Percentiles rank a stretch among this genome's conserved stretches.
Conservation (phyloP, 2,888 invertebrate species). For the Drosophila leonis region DNA sequence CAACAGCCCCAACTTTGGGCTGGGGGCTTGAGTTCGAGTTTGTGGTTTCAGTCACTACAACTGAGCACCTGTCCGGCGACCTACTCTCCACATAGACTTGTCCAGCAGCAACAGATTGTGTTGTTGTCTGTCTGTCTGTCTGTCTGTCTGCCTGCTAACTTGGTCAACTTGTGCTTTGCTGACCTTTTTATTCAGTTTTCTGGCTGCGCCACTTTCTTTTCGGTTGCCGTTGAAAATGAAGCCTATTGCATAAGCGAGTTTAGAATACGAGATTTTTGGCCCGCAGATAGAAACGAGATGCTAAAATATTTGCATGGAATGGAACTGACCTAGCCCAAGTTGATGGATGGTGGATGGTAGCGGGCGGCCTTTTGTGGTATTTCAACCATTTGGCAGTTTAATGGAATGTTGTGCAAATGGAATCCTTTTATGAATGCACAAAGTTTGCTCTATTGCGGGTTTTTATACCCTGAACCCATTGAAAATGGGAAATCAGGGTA, state of each 20-base stretch:
- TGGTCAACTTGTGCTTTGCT: slow-evolving; percentile 41
- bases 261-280: slow-evolving; percentile 24
- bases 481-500: no score
- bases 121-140: slow-evolving; percentile 11
- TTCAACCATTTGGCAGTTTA: background rate
- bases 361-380: background rate
- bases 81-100: slow-evolving; percentile 41
- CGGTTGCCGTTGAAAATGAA: slow-evolving; percentile 60
- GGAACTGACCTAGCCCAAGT: slow-evolving; percentile 53
- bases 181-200: slow-evolving; percentile 57
- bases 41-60: slow-evolving; percentile 39
- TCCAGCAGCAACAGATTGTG: slow-evolving; percentile 14
- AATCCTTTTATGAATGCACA: background rate
- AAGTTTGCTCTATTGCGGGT: background rate
- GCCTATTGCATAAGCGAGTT: slow-evolving; percentile 37
- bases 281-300: background rate
- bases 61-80: slow-evolving; percentile 51
- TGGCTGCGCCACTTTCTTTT: slow-evolving; percentile 45
- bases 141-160: slow-evolving; percentile 29
- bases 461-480: no score
- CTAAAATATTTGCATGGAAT: no score
- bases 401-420: background rate
- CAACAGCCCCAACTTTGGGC: slow-evolving; percentile 50
- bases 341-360: background rate
- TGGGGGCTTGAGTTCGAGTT: slow-evolving; percentile 28